These are phyloP conservation scores for Rhaphigaster nebulosa DNA, from an alignment of 2,888 invertebrate species.

Conservation along the genomic window DNA sequence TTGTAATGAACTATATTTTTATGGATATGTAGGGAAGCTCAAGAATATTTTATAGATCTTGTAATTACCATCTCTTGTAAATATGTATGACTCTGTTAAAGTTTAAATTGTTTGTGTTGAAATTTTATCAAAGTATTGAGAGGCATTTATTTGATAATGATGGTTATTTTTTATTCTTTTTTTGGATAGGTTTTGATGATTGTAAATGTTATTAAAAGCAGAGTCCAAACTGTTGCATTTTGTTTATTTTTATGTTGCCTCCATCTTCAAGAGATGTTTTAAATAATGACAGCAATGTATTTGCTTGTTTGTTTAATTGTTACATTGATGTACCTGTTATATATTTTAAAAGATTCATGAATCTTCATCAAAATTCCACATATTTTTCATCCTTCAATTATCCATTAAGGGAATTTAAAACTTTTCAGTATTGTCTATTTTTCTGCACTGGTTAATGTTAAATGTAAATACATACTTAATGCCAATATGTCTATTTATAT, in stretches of 20 bases:
- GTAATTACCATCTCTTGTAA: neutral
- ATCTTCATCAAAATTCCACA: slow-evolving; percentile 4
- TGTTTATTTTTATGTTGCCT: slow-evolving; percentile 19
- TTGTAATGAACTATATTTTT: slow-evolving; percentile 34
- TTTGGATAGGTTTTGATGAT: neutral
- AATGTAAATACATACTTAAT: slow-evolving; percentile 41
- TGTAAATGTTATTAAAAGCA: slow-evolving; percentile 8
- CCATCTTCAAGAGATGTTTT: neutral
- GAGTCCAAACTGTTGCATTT: slow-evolving; percentile 5
- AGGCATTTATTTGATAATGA: slow-evolving; percentile 13
- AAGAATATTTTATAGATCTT: slow-evolving; percentile 14
- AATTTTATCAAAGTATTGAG: neutral
- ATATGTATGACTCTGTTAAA: slow-evolving; percentile 19
- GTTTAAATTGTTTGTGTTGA: neutral
- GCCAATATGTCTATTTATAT: slow-evolving; percentile 27
- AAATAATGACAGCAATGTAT: slow-evolving; percentile 41
- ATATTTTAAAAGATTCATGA: slow-evolving; percentile 9
- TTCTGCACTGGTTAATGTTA: slow-evolving; percentile 45
- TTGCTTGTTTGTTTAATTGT: slow-evolving; percentile 26
- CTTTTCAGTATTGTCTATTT: slow-evolving; percentile 50
- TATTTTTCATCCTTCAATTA: slow-evolving; percentile 15
- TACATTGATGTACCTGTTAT: slow-evolving; percentile 38
- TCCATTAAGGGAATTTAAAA: neutral
- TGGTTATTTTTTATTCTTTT: neutral
- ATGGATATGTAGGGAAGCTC: slow-evolving; percentile 45